Conservation (phyloP, 92 coral and sea anemone species). For the Palythoa heliodiscus region DNA sequence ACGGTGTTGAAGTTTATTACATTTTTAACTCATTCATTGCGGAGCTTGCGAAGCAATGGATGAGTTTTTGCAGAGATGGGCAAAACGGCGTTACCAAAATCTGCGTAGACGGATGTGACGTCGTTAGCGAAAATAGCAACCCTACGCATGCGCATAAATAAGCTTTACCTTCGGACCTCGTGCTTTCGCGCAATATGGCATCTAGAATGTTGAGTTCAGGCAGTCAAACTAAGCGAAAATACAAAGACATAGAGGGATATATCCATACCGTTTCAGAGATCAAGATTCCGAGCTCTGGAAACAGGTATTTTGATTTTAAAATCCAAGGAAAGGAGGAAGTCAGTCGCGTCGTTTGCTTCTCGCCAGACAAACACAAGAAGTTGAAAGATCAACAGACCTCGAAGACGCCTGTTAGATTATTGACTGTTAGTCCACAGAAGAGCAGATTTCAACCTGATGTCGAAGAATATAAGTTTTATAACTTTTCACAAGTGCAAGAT, state of each 20-base stretch:
- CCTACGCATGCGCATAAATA: constrained; percentile 27
- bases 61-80: constrained; percentile 41
- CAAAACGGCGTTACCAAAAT: constrained; percentile 39
- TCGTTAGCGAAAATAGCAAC: constrained; percentile 31
- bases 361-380: constrained; percentile 39
- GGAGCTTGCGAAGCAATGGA: no score
- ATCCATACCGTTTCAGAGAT: constrained; percentile 47
- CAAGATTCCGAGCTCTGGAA: constrained; percentile 16
- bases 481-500: constrained; percentile 53
- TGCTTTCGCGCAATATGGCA: constrained; percentile 28
- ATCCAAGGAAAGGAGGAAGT: constrained; percentile 36
- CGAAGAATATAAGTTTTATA: constrained; percentile 50
- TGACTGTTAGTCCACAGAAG: constrained; percentile 52
- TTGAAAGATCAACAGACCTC: constrained; percentile 43
- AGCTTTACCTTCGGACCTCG: constrained; percentile 31
- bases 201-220: constrained; percentile 31
- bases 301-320: constrained; percentile 10
- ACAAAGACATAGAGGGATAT: constrained; percentile 49
- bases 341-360: constrained; percentile 47
- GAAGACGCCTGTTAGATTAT: constrained; percentile 40
- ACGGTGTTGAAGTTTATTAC: no score
- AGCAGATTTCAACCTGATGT: constrained; percentile 53
- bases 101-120: constrained; percentile 41
- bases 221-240: constrained; percentile 43
- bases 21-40: no score